A percentile compares a stretch with the other conserved stretches of the same genome.
Conservation (phyloP, 2,888 invertebrate genomes). For the Cyclophora punctaria region DNA sequence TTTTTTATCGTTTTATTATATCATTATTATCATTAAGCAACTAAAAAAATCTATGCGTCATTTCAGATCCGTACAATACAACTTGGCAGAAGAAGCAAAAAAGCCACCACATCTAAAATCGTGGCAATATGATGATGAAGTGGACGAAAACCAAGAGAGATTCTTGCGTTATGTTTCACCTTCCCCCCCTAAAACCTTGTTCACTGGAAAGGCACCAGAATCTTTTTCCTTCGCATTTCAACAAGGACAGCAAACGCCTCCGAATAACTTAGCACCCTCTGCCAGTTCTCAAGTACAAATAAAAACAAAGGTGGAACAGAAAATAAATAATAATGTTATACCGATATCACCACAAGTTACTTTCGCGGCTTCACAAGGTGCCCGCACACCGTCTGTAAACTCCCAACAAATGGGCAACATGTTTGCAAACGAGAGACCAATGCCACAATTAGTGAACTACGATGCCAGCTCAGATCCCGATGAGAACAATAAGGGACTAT, state of each 20-base stretch:
- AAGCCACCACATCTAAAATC: slow-evolving; percentile 50
- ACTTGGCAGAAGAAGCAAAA: slow-evolving; percentile 66
- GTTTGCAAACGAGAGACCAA: slow-evolving; percentile 48
- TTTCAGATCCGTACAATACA: slow-evolving; percentile 61
- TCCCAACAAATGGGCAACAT: slow-evolving; percentile 46
- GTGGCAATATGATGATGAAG: slow-evolving; percentile 48
- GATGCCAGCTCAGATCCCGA: slow-evolving; percentile 54
- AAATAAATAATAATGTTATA: slow-evolving; percentile 42
- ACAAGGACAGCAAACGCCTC: slow-evolving; percentile 35
- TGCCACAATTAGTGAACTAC: slow-evolving; percentile 64
- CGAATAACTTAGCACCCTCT: slow-evolving; percentile 46
- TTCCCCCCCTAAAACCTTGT: slow-evolving; percentile 44
- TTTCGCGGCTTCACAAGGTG: slow-evolving; percentile 66
- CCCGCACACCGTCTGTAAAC: slow-evolving; percentile 50
- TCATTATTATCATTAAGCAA: background rate
- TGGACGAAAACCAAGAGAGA: slow-evolving; percentile 29
- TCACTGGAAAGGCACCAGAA: slow-evolving; percentile 64
- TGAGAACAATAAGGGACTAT: slow-evolving; percentile 54
- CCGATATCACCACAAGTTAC: slow-evolving; percentile 64
- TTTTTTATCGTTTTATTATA: slow-evolving; percentile 1
- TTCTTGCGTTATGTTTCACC: slow-evolving; percentile 25
- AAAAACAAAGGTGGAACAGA: slow-evolving; percentile 47
- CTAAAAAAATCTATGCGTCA: background rate
- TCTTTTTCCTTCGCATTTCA: slow-evolving; percentile 60
- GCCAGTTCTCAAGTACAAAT: slow-evolving; percentile 46